Evolutionary conservation across 2,113 vertebrate species (phyloP).

Genomic region (Myiopsitta monachus): DNA sequence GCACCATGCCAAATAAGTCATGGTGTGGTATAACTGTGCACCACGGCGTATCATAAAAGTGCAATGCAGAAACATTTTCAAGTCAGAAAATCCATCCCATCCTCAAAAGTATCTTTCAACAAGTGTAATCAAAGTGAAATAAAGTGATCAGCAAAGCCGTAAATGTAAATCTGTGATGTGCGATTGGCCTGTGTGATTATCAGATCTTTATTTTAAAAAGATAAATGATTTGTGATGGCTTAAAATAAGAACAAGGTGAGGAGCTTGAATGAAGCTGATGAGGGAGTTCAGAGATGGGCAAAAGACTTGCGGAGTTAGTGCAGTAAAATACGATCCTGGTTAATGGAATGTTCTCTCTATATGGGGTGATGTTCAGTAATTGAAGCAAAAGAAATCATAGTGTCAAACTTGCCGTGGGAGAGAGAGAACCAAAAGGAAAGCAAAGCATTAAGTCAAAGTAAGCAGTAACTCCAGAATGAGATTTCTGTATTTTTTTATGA

Average conservation of each 20-base stretch:
- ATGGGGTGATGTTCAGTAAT: not conserved
- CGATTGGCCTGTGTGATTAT: not conserved
- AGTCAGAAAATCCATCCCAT: not conserved
- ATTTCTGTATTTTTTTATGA: slow-evolving; percentile 18
- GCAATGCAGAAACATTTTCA: not conserved
- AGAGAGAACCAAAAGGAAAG: not conserved
- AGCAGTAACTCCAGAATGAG: not conserved
- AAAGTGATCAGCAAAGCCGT: not conserved
- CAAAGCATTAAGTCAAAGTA: not conserved
- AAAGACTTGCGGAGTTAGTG: not conserved
- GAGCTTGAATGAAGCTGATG: not conserved
- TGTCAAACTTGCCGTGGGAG: not conserved
- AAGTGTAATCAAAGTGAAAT: not conserved
- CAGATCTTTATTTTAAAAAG: not conserved
- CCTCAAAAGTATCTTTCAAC: not conserved
- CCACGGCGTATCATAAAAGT: fast-evolving
- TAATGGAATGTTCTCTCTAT: not conserved
- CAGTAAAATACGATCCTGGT: not conserved
- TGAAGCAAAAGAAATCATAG: not conserved
- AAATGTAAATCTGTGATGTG: not conserved
- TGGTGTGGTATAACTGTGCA: not conserved
- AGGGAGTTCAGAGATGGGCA: not conserved
- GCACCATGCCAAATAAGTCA: not conserved
- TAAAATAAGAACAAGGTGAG: not conserved
- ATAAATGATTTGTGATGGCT: not conserved